Evolutionary conservation across 1,140 invertebrate genomes (phyloP), one percentile per base, ranked within the genome.

Genomic region (Micrasema minimum): DNA sequence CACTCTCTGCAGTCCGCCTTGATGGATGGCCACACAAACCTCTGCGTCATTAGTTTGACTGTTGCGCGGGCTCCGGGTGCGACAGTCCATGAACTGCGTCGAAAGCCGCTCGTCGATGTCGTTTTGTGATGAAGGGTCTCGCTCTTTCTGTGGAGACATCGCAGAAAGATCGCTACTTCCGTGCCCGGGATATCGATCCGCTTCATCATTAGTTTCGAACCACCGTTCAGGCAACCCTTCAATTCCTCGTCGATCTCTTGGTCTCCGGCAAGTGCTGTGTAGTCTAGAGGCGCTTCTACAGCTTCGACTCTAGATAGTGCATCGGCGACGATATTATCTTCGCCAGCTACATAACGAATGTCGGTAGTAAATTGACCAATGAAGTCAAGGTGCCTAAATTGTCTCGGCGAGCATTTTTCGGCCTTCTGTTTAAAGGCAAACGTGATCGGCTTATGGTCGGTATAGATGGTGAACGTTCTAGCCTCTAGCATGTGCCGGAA

Each of bases 1-100:
- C 71, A 78, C 16, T 14, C 4, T 16, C 55, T 31, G 6, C 35
- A 46, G 12, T 77, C 68, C 31, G 18, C 16, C 14, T 46, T 46
- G 7, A 10, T 46, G 4, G 4, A 3, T n/a, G 7, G 43, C n/a
- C 7, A 46, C 3, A 14, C 43, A 46, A 4, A 46, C 4, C 43
- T 3, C 14, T 46, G 7, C 7, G 7, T 7, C n/a, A 46, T 46
- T 4, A 46, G n/a, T 3, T 46, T 10, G 7, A 7, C n/a, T n/a
- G n/a, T n/a, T n/a, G n/a, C n/a, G n/a, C n/a, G n/a, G n/a, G n/a
- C n/a, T n/a, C n/a, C n/a, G n/a, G n/a, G n/a, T n/a, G n/a, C n/a
- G n/a, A n/a, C n/a, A n/a, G 41, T 16, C 41, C 11, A 43, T 16
- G 11, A 3, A 16, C 11, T 43, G 11, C 11, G 16, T 48, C 20